Base-by-base conservation (phyloP, 2,888 invertebrate genomes). In the Hymenopus coronatus region DNA sequence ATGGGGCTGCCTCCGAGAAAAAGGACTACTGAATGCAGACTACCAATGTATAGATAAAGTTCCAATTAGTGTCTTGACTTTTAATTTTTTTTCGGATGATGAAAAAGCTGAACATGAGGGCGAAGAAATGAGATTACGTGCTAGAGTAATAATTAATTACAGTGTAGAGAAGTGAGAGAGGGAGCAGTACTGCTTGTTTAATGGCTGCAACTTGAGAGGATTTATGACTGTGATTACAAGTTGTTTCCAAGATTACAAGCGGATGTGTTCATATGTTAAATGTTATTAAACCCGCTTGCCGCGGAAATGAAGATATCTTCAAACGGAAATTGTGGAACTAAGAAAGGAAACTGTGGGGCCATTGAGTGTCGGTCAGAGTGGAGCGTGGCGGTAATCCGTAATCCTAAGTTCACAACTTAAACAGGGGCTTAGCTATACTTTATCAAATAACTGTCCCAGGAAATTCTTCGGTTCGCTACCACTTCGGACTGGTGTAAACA, bases 271-370 rank as follows among this genome's bases (percentile, higher is more conserved):
- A 86, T 86, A 28, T 86, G 54, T 86, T 86, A 86, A 86, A 86
- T 70, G 81, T 86, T 86, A 81, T 54, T 86, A 86, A 86, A 86
- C 81, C 20, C 86, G 81, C 54, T 70, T 70, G 81, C 28, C 54
- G 28, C 86, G 86, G 89, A 89, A 89, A 89, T 89, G 82, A 89
- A 82, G 30, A 87, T 87, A 83, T 89, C 82, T 87, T 85, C 28
- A 87, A 46, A 20, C 87, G 89, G 89, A 89, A 89, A 89, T 89
- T 89, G 86, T 89, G 83, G 83, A 83, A 83, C 46, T 81, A 30
- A 40, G 83, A 54, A 83, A 85, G 27, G 46, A 70, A 70, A 70
- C 54, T 70, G 54, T 25, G 54, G 25, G 54, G 54, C 54, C 54
- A 70, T 70, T 70, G 54, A 25, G 54, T 70, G 54, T 70, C 54